Evolutionary conservation across 2,888 invertebrate species (phyloP).

Genomic region (Ophion obscuratus): DNA sequence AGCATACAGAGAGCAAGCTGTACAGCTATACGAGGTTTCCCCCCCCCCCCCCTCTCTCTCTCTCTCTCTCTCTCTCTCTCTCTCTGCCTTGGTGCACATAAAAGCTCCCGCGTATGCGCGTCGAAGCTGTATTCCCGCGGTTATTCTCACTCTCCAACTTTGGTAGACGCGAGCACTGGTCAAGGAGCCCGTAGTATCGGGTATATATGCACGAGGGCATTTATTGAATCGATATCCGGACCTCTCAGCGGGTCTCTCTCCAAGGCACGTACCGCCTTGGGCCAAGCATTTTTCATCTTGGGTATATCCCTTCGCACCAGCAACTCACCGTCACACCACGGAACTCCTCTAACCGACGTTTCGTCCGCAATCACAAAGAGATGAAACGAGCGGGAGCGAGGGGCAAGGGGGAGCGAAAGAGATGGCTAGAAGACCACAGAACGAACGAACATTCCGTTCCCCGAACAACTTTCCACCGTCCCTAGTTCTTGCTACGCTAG

Average conservation of each 20-base stretch:
- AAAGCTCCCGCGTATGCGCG: conserved; percentile 52
- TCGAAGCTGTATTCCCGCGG: conserved; percentile 30
- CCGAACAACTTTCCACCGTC: conserved; percentile 49
- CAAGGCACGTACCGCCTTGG: conserved; percentile 74
- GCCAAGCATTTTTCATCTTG: conserved; percentile 75
- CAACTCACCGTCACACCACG: conserved; percentile 67
- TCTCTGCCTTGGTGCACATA: conserved; percentile 34
- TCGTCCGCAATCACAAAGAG: conserved; percentile 31
- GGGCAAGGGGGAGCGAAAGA: background rate
- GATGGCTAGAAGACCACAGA: conserved; percentile 35
- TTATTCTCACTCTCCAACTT: conserved; percentile 32
- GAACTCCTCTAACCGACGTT: conserved; percentile 51
- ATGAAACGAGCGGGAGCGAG: conserved; percentile 2
- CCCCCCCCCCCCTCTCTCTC: background rate
- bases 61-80: conserved; percentile 16
- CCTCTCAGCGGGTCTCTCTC: conserved; percentile 75
- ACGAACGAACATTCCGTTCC: conserved; percentile 56
- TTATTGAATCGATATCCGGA: conserved; percentile 78
- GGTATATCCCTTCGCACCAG: conserved; percentile 70
- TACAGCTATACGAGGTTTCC: background rate
- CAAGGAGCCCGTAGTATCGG: conserved; percentile 28
- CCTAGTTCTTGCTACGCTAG: conserved; percentile 37
- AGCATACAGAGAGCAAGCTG: conserved; percentile 8
- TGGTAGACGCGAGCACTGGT: conserved; percentile 38
- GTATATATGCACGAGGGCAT: conserved; percentile 67